Evolutionary conservation across 1,140 invertebrate species (phyloP).

Genomic region (Colletes latitarsis): DNA sequence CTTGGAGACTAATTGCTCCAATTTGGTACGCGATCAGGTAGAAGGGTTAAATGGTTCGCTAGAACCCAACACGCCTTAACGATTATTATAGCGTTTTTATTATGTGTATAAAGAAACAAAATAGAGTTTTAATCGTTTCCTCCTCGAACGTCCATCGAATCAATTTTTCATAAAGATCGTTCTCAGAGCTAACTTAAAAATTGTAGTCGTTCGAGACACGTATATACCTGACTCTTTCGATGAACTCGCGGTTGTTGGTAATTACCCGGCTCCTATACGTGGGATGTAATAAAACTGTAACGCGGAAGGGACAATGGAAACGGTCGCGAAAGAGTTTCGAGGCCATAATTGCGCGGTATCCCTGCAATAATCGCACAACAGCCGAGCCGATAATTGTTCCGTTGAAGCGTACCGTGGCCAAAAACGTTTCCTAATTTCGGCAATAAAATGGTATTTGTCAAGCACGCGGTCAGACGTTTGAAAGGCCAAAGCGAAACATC

Average conservation of each 20-base stretch:
- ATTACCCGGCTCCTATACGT: neutral
- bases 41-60: too few species aligned
- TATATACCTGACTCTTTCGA: neutral
- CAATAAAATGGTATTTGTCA: neutral
- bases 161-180: too few species aligned
- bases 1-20: too few species aligned
- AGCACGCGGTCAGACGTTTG: neutral
- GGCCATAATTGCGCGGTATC: neutral
- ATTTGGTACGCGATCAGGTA: too few species aligned
- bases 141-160: too few species aligned
- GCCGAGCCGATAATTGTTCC: neutral
- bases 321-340: neutral
- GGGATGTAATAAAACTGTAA: neutral
- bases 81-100: too few species aligned
- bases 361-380: neutral
- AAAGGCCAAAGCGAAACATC: neutral
- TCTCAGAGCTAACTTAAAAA: too few species aligned
- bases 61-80: too few species aligned
- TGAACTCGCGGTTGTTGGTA: neutral
- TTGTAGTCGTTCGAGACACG: too few species aligned
- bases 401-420: neutral
- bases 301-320: neutral
- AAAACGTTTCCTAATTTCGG: neutral
- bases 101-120: too few species aligned
- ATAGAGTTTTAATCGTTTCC: too few species aligned